Evolutionary conservation across 2,113 vertebrate genomes (phyloP), one percentile per base, ranked within the genome.

Genomic region (Syngnathoides biaculeatus): DNA sequence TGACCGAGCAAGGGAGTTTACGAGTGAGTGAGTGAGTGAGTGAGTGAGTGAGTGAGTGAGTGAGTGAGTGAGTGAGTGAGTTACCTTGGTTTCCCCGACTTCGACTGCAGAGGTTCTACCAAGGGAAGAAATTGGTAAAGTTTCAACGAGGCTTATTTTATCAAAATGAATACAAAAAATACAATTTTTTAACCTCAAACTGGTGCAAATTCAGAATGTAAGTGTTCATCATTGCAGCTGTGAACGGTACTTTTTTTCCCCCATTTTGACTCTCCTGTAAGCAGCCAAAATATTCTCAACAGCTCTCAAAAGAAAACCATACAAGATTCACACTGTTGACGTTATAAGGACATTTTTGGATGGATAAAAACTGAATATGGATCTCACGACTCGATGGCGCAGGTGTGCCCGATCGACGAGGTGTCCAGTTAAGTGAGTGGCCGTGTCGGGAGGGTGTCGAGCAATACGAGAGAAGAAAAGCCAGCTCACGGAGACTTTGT

Each of bases 391-490:
- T 17, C 8, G 24, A 4, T 26, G 12, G 38, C 14, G 38, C 58
- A 40, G 39, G 22, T 43, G 60, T 43, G 24, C 60, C 60, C 43
- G 43, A 43, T 62, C 43, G 43, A 43, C 43, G 60, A 43, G 17
- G 13, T 43, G 60, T 43, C 60, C 14, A 9, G 40, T 42, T n/a
- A 62, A 9, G 40, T 42, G 40, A 62, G 26, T 17, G 55, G 10
- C 8, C 55, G 7, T 87, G 84, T 91, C 82, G 85, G 78, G 72
- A 86, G 89, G 87, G 90, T 91, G 86, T 88, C 84, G 89, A 87
- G 89, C 87, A 89, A 83, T 92, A 90, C 89, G 88, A 89, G 84
- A 87, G 86, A 87, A 63, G 39, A 84, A n/a, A n/a, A 77, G 85
- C 84, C 87, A 86, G 77, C 89, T 91, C 83, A 88, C 88, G 78